Evolutionary conservation across 1,140 invertebrate genomes (phyloP), one percentile per base, ranked within the genome.

Genomic region (Acromyrmex echinatior): DNA sequence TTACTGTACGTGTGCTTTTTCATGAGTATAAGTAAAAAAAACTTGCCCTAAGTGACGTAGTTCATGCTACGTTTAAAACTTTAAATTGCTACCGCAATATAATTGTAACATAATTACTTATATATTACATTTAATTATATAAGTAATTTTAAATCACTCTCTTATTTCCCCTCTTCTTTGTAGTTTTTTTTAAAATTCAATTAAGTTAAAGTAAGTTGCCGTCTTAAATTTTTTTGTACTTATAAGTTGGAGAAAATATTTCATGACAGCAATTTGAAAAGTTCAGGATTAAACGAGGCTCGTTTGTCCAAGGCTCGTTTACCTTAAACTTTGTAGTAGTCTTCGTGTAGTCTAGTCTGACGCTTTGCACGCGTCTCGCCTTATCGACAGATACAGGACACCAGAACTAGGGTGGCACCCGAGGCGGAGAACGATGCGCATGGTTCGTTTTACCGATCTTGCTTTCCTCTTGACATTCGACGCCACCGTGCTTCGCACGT

Each of bases 401-500:
- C 76, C 73, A 45, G 63, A 87, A 80, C 65, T 58, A 70, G 60
- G 60, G 84, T 84, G 39, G 74, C 60, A 80, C 51, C 28, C 76
- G 76, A 45, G n/a, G 18, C 28, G n/a, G n/a, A 65, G 85, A 53
- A 21, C 31, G 77, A 28, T 31, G 77, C 85, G 71, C 86, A 78
- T 81, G 68, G 88, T 81, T 90, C 86, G 79, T 90, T 90, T 90
- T 87, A 90, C 88, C 79, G 78, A 87, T 87, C 88, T 62, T 53
- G 39, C 56, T 5, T 88, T 91, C 89, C 88, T 89, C 87, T 80
- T 77, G 93, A 93, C 62, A 93, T 85, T 91, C 90, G 92, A 93
- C 86, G 88, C 92, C 65, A 25, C 63, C 66, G 58, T 45, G 18
- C 56, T 25, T 12, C 16, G 10, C n/a, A 53, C 18, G 49, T 12